Conservation (phyloP, 2,797 vertebrate genomes). For the Aulostomus chinensis region DNA sequence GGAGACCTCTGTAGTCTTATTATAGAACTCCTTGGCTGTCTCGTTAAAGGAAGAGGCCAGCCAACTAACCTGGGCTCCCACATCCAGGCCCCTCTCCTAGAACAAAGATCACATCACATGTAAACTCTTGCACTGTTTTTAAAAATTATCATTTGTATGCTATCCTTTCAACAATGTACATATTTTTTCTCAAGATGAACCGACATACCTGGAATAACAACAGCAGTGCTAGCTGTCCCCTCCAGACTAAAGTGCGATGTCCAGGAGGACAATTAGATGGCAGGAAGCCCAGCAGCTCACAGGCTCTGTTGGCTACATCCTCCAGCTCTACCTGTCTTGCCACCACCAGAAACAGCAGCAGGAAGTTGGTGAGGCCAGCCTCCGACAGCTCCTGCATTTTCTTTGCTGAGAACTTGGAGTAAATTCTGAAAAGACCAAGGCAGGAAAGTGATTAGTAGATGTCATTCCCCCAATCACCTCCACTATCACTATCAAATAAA, state of each 20-base stretch:
- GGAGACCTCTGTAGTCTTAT: slow-evolving; percentile 84
- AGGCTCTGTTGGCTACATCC: slow-evolving; percentile 85
- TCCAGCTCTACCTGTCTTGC: slow-evolving; percentile 86
- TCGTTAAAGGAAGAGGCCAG: slow-evolving; percentile 85
- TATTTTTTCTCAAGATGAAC: background rate
- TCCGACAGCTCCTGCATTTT: slow-evolving; percentile 95
- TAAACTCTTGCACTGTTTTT: background rate
- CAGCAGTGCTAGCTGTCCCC: slow-evolving; percentile 88
- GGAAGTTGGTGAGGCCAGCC: slow-evolving; percentile 91
- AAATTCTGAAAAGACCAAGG: slow-evolving; percentile 82
- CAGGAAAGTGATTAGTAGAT: background rate
- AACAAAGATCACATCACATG: slow-evolving; percentile 48
- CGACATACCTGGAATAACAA: slow-evolving; percentile 81
- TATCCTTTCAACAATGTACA: background rate
- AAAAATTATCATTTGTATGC: background rate
- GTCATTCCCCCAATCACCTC: too few species aligned
- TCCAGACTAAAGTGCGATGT: slow-evolving; percentile 86
- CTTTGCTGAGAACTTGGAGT: slow-evolving; percentile 93
- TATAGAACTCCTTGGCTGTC: slow-evolving; percentile 92
- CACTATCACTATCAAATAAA: too few species aligned
- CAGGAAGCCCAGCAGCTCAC: slow-evolving; percentile 86
- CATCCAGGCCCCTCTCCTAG: slow-evolving; percentile 88
- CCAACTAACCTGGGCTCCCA: slow-evolving; percentile 84
- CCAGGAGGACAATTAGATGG: slow-evolving; percentile 73
- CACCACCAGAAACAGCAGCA: slow-evolving; percentile 90